These are phyloP conservation scores for Torymus tubicola DNA, from an alignment of 2,888 invertebrate genomes.

Conservation along the genomic window DNA sequence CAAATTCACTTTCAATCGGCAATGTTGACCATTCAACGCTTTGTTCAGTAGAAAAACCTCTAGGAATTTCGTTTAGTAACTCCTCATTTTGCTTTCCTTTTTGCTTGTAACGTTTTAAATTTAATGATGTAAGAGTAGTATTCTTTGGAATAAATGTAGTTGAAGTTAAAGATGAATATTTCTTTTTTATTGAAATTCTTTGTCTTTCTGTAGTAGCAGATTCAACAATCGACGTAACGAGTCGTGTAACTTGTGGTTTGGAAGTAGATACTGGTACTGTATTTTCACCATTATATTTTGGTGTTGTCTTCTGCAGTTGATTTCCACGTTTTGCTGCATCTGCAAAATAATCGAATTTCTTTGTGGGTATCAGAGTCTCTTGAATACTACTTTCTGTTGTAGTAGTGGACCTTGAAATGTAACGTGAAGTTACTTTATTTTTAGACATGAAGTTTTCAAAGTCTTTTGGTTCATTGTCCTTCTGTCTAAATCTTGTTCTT, in stretches of 20 bases:
- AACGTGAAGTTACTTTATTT: conserved; percentile 53
- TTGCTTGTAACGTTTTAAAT: conserved; percentile 35
- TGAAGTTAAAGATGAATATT: conserved; percentile 72
- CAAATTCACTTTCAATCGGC: conserved; percentile 73
- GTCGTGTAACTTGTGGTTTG: conserved; percentile 75
- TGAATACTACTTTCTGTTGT: conserved; percentile 67
- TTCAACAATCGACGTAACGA: conserved; percentile 77
- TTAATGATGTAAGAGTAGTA: conserved; percentile 44
- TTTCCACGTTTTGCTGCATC: conserved; percentile 71
- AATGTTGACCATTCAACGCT: conserved; percentile 71
- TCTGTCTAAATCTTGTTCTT: conserved; percentile 52
- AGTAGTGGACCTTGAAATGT: conserved; percentile 53
- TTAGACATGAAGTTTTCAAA: conserved; percentile 52
- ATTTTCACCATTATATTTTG: conserved; percentile 53
- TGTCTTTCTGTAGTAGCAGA: conserved; percentile 77
- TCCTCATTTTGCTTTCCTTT: conserved; percentile 56
- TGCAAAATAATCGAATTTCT: conserved; percentile 72
- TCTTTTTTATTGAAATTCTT: conserved; percentile 74
- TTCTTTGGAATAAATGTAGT: conserved; percentile 68
- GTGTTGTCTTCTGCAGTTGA: conserved; percentile 66
- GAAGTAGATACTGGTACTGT: conserved; percentile 60
- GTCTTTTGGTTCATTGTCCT: conserved; percentile 35
- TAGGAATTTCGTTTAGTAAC: conserved; percentile 67
- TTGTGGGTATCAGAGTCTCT: conserved; percentile 73
- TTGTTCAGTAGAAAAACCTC: conserved; percentile 62